A percentile compares a stretch with the other conserved stretches of the same genome.
These are phyloP conservation scores for Amphipoea lucens DNA, from an alignment of 2,888 invertebrate genomes.

Conservation along the genomic window DNA sequence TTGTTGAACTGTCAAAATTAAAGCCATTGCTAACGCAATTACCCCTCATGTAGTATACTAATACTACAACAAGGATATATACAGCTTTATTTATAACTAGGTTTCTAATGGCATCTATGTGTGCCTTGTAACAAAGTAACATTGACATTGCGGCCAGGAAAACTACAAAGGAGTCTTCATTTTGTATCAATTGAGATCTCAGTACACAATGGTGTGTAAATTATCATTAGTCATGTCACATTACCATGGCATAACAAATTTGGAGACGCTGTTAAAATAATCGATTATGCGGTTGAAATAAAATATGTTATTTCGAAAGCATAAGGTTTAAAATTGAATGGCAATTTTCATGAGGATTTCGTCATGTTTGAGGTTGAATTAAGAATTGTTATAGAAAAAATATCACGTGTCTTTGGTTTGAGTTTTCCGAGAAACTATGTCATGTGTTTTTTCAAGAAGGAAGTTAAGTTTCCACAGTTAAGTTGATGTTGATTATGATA, in stretches of 20 bases:
- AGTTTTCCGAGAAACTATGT: constrained; percentile 19
- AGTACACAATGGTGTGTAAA: constrained; percentile 60
- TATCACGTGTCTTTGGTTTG: constrained; percentile 24
- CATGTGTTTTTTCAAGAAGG: neutral
- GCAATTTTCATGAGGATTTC: constrained; percentile 18
- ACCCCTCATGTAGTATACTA: neutral
- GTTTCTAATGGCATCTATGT: neutral
- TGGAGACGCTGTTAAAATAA: constrained; percentile 41
- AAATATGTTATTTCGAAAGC: constrained; percentile 16
- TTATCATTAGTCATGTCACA: constrained; percentile 56
- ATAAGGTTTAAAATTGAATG: constrained; percentile 39
- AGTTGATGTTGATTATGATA: constrained; percentile 4
- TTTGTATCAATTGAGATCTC: constrained; percentile 39
- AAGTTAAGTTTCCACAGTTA: neutral
- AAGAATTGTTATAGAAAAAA: constrained; percentile 36
- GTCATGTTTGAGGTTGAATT: constrained; percentile 36
- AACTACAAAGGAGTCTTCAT: constrained; percentile 35
- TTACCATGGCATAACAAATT: constrained; percentile 57
- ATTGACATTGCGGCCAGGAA: constrained; percentile 39
- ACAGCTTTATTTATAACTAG: neutral
- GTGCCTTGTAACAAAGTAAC: constrained; percentile 26
- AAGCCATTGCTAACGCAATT: neutral
- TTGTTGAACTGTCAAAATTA: neutral
- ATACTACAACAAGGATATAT: neutral
- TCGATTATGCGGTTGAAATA: constrained; percentile 39